A percentile compares a stretch with the other conserved stretches of the same genome.
phyloP scores from a whole-genome alignment of 2,113 vertebrate species.

The Notechis scutatus region DNA sequence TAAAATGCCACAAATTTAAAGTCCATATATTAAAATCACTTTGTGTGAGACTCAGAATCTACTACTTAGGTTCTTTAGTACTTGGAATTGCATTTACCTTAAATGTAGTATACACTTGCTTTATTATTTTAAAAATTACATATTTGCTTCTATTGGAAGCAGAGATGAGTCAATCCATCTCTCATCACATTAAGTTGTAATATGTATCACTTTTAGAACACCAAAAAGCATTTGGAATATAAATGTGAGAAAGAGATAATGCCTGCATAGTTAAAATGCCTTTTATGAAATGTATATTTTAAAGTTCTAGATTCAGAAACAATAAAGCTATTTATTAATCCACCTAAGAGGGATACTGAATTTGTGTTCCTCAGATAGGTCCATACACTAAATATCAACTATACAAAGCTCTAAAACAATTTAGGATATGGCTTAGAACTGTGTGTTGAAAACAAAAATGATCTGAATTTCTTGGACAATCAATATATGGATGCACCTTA shows the following conservation, averaged over 20 bases:
- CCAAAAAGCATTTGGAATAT: neutral
- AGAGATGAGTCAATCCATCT: neutral
- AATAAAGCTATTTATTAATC: neutral
- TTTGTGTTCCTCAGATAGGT: neutral
- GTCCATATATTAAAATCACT: neutral
- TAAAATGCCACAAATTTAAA: neutral
- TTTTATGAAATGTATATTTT: neutral
- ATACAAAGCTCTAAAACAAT: neutral
- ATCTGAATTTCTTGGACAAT: neutral
- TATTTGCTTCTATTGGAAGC: neutral
- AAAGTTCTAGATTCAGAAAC: neutral
- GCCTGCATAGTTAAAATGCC: neutral
- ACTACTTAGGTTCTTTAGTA: neutral
- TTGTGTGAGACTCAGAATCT: neutral
- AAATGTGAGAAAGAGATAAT: neutral
- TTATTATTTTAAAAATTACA: neutral
- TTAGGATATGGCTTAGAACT: neutral
- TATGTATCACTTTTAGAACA: neutral
- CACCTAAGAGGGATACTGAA: neutral
- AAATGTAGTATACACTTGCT: neutral
- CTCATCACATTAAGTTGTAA: neutral
- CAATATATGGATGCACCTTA: neutral
- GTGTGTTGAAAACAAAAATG: neutral
- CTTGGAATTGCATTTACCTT: neutral
- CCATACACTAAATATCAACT: neutral